phyloP scores from a whole-genome alignment of 2,113 vertebrate species.

The Eubucco bourcierii region DNA sequence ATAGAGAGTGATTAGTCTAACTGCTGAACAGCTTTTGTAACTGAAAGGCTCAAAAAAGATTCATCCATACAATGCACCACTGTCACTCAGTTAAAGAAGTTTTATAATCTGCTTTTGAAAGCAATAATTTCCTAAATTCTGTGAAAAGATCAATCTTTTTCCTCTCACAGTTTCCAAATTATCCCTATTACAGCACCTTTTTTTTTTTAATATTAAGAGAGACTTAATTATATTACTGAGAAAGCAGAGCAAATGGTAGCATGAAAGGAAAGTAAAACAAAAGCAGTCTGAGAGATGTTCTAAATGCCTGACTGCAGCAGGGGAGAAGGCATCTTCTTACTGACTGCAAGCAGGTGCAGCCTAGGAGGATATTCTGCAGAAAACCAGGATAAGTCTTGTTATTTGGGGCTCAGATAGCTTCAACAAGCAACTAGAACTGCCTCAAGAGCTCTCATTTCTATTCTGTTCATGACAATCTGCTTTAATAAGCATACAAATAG shows the following conservation, averaged over 20 bases:
- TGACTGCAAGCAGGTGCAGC: not conserved
- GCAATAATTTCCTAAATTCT: slow-evolving; percentile 64
- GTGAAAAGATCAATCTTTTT: slow-evolving; percentile 52
- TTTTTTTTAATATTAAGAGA: slow-evolving; percentile 28
- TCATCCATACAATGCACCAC: slow-evolving; percentile 33
- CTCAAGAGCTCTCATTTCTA: not conserved
- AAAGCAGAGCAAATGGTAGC: slow-evolving; percentile 45
- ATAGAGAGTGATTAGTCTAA: slow-evolving; percentile 14
- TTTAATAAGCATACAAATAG: not conserved
- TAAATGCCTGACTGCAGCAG: slow-evolving; percentile 19
- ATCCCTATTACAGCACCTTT: not conserved
- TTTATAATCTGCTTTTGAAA: slow-evolving; percentile 56
- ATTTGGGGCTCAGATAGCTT: not conserved
- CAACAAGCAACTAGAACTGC: not conserved
- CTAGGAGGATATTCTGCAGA: not conserved
- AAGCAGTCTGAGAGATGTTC: slow-evolving; percentile 49
- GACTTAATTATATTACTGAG: slow-evolving; percentile 62
- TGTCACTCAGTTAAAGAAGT: slow-evolving; percentile 67
- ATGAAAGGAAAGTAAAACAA: slow-evolving; percentile 57
- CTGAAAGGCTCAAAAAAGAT: slow-evolving; percentile 20
- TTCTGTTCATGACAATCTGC: not conserved
- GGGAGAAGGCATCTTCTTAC: not conserved
- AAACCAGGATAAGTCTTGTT: not conserved
- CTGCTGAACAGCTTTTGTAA: slow-evolving; percentile 36
- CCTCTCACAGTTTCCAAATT: slow-evolving; percentile 39